Percentiles rank a stretch among this genome's conserved stretches.
Conservation (phyloP, 2,113 vertebrate genomes). For the Eulemur rufifrons region DNA sequence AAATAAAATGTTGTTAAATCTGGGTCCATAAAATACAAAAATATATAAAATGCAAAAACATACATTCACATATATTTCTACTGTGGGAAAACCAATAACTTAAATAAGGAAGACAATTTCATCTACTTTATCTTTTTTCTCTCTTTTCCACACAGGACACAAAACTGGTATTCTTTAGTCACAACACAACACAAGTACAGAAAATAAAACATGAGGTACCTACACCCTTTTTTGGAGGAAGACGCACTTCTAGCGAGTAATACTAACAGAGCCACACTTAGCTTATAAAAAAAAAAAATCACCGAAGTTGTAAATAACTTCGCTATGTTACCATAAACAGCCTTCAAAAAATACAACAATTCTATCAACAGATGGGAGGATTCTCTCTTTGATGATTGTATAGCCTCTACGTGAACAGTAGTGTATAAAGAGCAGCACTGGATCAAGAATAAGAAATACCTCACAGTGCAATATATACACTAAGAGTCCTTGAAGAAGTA, state of each 20-base stretch:
- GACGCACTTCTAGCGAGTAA: background rate
- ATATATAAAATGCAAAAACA: background rate
- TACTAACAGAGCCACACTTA: background rate
- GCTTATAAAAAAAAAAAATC: too few species aligned
- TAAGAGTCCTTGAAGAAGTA: background rate
- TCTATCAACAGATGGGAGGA: background rate
- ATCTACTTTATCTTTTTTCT: background rate
- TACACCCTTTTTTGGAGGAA: background rate
- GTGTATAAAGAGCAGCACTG: background rate
- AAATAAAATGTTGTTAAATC: background rate
- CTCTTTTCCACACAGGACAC: background rate
- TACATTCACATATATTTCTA: background rate
- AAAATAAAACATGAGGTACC: background rate
- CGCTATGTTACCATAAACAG: background rate
- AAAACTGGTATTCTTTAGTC: background rate
- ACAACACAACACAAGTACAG: background rate
- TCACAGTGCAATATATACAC: background rate
- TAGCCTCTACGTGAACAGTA: background rate
- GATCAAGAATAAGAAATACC: background rate
- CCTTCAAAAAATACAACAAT: background rate
- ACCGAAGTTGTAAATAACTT: background rate
- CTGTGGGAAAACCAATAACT: too few species aligned
- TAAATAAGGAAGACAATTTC: background rate
- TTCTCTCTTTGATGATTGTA: background rate
- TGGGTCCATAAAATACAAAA: background rate